These are phyloP conservation scores for Pedetes capensis DNA, from an alignment of 2,113 vertebrate genomes.

Conservation along the genomic window DNA sequence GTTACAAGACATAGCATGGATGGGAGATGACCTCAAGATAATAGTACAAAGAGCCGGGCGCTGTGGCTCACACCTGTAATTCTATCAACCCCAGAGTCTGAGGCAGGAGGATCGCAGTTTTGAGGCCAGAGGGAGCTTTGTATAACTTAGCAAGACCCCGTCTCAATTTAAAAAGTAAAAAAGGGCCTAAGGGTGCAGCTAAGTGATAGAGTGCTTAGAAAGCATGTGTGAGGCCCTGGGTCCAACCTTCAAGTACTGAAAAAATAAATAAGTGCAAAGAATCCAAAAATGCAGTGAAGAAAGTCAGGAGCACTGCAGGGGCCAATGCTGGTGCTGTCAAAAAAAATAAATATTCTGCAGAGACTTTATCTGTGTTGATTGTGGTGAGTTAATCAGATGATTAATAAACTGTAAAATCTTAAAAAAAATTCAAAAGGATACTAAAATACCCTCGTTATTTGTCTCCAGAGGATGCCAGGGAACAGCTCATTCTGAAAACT, in stretches of 20 bases:
- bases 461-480: not conserved
- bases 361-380: too few relatives aligned
- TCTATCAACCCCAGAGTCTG: too few relatives aligned
- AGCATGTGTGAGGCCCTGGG: too few relatives aligned
- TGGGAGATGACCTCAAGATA: not conserved
- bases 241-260: too few relatives aligned
- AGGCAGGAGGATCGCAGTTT: too few relatives aligned
- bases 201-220: too few relatives aligned
- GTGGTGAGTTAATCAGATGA: not conserved
- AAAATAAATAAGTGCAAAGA: not conserved
- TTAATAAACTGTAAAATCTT: not conserved
- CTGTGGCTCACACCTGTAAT: too few relatives aligned
- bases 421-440: not conserved
- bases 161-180: too few relatives aligned
- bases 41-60: too few relatives aligned
- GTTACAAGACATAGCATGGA: not conserved
- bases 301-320: not conserved
- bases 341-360: not conserved
- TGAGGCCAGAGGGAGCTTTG: too few relatives aligned
- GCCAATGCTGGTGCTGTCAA: not conserved
- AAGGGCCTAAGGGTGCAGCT: too few relatives aligned
- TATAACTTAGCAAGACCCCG: too few relatives aligned
- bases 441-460: not conserved
- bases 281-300: not conserved
- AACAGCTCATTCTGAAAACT: not conserved